These are phyloP conservation scores for Mormyrops boulengeri DNA, from an alignment of 2,797 vertebrate genomes.

Conservation along the genomic window DNA sequence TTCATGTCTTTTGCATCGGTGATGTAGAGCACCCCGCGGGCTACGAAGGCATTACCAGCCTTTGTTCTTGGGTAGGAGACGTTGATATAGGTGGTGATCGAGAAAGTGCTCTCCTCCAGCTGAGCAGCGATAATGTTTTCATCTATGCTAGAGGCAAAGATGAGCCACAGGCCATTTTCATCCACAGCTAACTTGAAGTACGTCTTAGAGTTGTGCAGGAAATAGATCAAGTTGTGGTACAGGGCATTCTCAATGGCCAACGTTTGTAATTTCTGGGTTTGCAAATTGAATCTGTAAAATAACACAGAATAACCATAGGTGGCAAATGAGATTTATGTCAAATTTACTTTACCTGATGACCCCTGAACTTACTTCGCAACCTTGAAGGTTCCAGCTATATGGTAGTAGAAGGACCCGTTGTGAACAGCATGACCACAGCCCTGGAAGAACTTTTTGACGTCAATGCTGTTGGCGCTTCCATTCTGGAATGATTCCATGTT, in stretches of 20 bases:
- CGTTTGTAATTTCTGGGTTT: slow-evolving; percentile 52
- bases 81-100: slow-evolving; percentile 67
- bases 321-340: background rate
- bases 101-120: slow-evolving; percentile 77
- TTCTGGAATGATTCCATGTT: slow-evolving; percentile 71
- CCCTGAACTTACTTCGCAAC: slow-evolving; percentile 74
- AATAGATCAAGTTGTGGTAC: slow-evolving; percentile 77
- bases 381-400: slow-evolving; percentile 75
- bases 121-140: slow-evolving; percentile 78
- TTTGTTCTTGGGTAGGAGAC: slow-evolving; percentile 87
- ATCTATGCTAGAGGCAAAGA: slow-evolving; percentile 79
- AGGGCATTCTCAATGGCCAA: slow-evolving; percentile 73
- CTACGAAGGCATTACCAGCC: slow-evolving; percentile 86
- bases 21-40: slow-evolving; percentile 81
- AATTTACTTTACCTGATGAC: background rate
- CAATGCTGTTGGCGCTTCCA: slow-evolving; percentile 61
- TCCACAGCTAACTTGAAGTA: slow-evolving; percentile 89
- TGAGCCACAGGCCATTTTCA: slow-evolving; percentile 88
- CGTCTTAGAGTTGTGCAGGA: slow-evolving; percentile 87
- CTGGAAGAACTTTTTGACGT: slow-evolving; percentile 74
- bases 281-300: slow-evolving; percentile 68
- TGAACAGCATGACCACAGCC: slow-evolving; percentile 83
- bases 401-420: slow-evolving; percentile 83
- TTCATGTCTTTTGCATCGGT: slow-evolving; percentile 81
- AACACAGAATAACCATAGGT: background rate